Base-by-base conservation (phyloP, 2,797 vertebrate genomes). In the Xiphophorus birchmanni region DNA sequence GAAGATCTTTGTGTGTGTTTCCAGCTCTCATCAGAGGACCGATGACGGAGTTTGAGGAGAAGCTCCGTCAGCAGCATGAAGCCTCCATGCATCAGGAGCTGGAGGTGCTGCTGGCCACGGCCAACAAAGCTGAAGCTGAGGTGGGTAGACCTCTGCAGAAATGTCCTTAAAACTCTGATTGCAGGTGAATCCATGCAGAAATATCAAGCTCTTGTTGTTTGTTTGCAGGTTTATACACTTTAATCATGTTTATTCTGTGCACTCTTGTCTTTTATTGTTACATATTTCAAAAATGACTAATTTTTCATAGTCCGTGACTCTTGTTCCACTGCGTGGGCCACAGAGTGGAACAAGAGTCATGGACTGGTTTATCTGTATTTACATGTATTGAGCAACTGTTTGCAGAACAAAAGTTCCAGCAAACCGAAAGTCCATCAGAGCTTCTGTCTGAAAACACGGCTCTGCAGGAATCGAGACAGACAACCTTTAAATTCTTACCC, bases 31-130 rank as follows among this genome's bases (percentile, higher is more conserved):
- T 94, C 89, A 91, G 95, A 93, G 96, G 96, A 80, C 96, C 87
- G 0, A 97, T 97, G 94, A 96, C 97, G 0, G 97, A 98, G 95
- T 99, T 99, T 87, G 96, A 99, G 97, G 97, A 98, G 96, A 97
- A 97, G 88, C 97, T 98, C 91, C 96, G 97, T 65, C 95, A 97
- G 94, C 97, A 99, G 94, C 95, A 99, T 82, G 97, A 99, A 90
- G 96, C 95, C 80, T 97, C 97, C 60, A 98, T 99, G 97, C 97
- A 97, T 93, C 90, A 94, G 4, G 98, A 99, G 91, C 95, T 99
- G 60, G 97, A 98, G 91, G 96, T 96, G 87, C 97, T 99, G 88
- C 94, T 98, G 42, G 74, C 79, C 0, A 97, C 97, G 0, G 95
- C 96, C 42, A 84, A 91, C 60, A 88, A 94, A 48, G 88, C 90